Conservation (phyloP, 1,140 invertebrate genomes). For the Eriocheir sinensis region DNA sequence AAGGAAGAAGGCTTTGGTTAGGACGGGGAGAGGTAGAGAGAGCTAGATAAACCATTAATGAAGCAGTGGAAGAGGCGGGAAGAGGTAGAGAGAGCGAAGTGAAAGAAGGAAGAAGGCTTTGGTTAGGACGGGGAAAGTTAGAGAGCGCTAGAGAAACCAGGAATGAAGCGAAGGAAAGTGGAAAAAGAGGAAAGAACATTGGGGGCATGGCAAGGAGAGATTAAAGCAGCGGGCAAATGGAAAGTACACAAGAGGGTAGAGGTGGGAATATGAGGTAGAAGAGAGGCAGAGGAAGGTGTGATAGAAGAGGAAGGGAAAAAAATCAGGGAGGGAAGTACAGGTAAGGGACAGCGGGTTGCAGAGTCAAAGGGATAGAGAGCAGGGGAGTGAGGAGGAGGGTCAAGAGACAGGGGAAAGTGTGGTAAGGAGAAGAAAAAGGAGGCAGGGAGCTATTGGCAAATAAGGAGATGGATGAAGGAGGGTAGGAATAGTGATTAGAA, state of each 20-base stretch:
- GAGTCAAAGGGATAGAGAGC: not conserved
- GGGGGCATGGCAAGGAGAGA: not conserved
- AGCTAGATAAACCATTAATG: too few relatives aligned
- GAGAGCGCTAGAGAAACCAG: not conserved
- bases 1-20: too few relatives aligned
- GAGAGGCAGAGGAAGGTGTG: not conserved
- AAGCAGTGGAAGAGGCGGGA: too few relatives aligned
- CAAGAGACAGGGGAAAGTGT: not conserved
- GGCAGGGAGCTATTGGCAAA: not conserved
- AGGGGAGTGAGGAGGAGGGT: not conserved
- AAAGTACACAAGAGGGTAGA: not conserved
- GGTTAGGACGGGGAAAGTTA: not conserved
- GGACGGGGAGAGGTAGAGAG: too few relatives aligned
- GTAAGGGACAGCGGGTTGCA: not conserved
- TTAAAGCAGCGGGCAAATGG: not conserved
- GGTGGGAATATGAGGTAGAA: not conserved
- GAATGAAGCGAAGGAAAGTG: not conserved
- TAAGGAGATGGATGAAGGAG: constrained; percentile 9
- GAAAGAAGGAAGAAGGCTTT: too few relatives aligned
- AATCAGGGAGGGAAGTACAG: not conserved
- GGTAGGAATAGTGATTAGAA: too few relatives aligned
- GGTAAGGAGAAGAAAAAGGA: not conserved
- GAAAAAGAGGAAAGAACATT: not conserved
- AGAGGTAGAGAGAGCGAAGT: too few relatives aligned
- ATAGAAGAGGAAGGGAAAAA: not conserved